Evolutionary conservation across 1,140 invertebrate genomes (phyloP).

Genomic region (Drosophila sechellia): DNA sequence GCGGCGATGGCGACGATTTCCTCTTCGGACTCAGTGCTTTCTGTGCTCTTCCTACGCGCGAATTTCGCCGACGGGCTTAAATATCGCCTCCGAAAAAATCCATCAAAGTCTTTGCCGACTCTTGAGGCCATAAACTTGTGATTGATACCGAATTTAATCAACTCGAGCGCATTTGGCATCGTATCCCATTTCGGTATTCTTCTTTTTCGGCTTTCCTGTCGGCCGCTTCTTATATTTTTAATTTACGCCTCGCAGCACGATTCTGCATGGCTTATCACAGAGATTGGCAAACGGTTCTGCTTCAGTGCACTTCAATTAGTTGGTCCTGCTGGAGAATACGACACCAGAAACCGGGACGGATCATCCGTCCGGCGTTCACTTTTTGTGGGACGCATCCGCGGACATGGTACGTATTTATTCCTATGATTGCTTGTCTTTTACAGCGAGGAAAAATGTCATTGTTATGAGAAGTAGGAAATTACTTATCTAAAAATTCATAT

Average conservation of each 20-base stretch:
- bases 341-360: conserved; percentile 25
- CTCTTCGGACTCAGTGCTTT: conserved; percentile 50
- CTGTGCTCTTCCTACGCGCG: not conserved
- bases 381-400: conserved; percentile 22
- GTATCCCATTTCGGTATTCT: conserved; percentile 7
- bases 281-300: conserved; percentile 80
- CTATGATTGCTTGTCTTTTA: conserved; percentile 28
- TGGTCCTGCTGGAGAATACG: conserved; percentile 60
- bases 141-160: conserved; percentile 83
- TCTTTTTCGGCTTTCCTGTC: conserved; percentile 21
- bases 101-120: conserved; percentile 74
- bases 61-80: conserved; percentile 41
- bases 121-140: conserved; percentile 82
- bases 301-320: conserved; percentile 81
- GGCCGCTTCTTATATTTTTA: conserved; percentile 70
- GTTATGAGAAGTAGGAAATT: conserved; percentile 4
- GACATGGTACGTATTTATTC: conserved; percentile 39
- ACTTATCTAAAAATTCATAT: no score
- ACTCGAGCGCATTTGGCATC: conserved; percentile 57
- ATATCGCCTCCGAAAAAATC: conserved; percentile 64
- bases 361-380: conserved; percentile 19
- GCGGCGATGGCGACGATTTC: conserved; percentile 70
- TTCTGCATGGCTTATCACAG: conserved; percentile 81
- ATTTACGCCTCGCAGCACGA: conserved; percentile 78
- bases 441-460: not conserved